phyloP scores from a whole-genome alignment of 2,113 vertebrate genomes.

The Protomyctophum bolini region DNA sequence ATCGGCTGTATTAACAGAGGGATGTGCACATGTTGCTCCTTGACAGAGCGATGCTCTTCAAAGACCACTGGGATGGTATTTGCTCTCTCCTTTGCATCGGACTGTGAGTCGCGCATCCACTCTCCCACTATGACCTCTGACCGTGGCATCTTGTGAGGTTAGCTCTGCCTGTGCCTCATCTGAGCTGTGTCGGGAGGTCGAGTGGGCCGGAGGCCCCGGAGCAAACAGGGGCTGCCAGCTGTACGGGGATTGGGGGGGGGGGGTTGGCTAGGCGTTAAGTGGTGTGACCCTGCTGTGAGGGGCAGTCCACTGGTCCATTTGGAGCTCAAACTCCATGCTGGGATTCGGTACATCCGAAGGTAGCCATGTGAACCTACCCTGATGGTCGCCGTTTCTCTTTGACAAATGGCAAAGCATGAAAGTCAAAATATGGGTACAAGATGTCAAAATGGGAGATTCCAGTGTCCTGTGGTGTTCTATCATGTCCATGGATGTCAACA shows the following conservation, averaged over 20 bases:
- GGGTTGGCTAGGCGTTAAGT: conserved; percentile 68
- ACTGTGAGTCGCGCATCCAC: conserved; percentile 42
- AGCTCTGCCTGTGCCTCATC: conserved; percentile 51
- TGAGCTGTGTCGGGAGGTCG: conserved; percentile 67
- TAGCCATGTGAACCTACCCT: conserved; percentile 34
- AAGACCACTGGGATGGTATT: conserved; percentile 22
- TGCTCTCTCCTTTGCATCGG: conserved; percentile 19
- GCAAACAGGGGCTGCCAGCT: conserved; percentile 42
- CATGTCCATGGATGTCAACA: conserved; percentile 6
- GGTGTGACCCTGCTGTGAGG: conserved; percentile 73
- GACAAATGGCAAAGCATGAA: conserved; percentile 56
- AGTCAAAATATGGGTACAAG: conserved; percentile 45
- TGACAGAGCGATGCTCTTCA: conserved; percentile 8
- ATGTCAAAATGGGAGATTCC: conserved; percentile 51
- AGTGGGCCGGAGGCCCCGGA: conserved; percentile 67
- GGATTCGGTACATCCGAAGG: conserved; percentile 57
- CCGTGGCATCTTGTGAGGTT: conserved; percentile 62
- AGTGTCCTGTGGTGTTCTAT: conserved; percentile 40
- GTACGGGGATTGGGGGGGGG: conserved; percentile 29
- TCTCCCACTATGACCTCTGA: conserved; percentile 63
- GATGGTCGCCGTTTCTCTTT: neutral
- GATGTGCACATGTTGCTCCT: conserved; percentile 13
- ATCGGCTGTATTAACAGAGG: neutral
- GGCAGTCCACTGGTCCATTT: conserved; percentile 73
- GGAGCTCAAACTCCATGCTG: conserved; percentile 53